Evolutionary conservation across 2,888 invertebrate species (phyloP).

Genomic region (Hylaea fasciaria): DNA sequence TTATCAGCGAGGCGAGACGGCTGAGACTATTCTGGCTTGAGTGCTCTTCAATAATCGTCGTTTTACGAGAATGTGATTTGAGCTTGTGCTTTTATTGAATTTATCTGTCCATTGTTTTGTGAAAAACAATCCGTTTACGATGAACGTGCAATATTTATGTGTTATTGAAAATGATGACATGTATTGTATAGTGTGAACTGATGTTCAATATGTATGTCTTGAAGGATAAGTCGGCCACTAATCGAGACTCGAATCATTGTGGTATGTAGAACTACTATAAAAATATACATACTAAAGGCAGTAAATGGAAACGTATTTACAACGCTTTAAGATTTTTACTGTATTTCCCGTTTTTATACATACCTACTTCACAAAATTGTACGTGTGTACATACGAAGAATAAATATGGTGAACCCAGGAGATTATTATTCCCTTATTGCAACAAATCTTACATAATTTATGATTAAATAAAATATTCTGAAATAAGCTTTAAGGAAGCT

Average conservation of each 20-base stretch:
- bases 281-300: background rate
- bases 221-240: slow-evolving; percentile 22
- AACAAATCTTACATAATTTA: too few species aligned
- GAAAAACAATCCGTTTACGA: slow-evolving; percentile 43
- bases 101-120: slow-evolving; percentile 53
- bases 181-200: slow-evolving; percentile 26
- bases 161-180: slow-evolving; percentile 29
- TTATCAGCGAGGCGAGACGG: slow-evolving; percentile 64
- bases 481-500: background rate
- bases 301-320: background rate
- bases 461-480: too few species aligned
- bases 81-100: slow-evolving; percentile 54
- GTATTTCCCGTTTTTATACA: background rate
- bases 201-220: slow-evolving; percentile 31
- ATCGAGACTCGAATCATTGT: slow-evolving; percentile 26
- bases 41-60: slow-evolving; percentile 60
- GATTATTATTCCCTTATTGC: too few species aligned
- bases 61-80: slow-evolving; percentile 58
- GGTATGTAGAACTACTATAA: slow-evolving; percentile 32
- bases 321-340: background rate
- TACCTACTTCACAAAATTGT: too few species aligned
- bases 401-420: too few species aligned
- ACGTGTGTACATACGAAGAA: too few species aligned
- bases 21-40: slow-evolving; percentile 55
- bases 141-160: slow-evolving; percentile 32